phyloP scores from a whole-genome alignment of 2,888 invertebrate genomes.

The Rugalucina vietnamica region DNA sequence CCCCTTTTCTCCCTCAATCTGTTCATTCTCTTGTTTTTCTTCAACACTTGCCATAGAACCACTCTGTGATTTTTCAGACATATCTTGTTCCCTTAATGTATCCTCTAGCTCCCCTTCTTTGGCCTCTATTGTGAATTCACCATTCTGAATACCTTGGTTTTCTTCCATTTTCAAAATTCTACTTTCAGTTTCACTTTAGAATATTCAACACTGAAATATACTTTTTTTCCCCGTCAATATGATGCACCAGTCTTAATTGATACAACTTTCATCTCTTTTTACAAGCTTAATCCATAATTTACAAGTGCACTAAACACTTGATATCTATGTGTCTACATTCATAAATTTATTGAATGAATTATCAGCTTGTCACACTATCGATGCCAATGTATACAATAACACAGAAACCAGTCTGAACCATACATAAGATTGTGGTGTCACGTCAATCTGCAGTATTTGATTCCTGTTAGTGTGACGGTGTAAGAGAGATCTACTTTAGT shows the following conservation, averaged over 20 bases:
- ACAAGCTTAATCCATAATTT: neutral
- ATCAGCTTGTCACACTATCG: neutral
- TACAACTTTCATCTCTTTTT: neutral
- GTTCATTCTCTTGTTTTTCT: conserved; percentile 23
- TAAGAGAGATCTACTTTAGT: too few species aligned
- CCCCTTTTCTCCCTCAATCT: neutral
- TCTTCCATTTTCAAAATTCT: conserved; percentile 41
- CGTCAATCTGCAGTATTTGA: neutral
- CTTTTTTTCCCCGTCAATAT: too few species aligned
- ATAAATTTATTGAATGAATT: neutral
- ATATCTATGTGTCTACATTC: neutral
- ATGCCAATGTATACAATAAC: neutral
- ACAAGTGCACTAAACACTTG: neutral
- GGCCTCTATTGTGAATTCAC: conserved; percentile 32
- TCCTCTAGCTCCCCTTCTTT: conserved; percentile 29
- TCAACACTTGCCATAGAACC: neutral
- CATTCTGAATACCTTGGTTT: conserved; percentile 51
- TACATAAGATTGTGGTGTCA: neutral
- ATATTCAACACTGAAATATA: neutral
- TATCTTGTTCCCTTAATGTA: conserved; percentile 4
- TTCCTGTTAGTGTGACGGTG: neutral
- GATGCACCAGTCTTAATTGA: neutral
- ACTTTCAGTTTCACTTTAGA: conserved; percentile 4
- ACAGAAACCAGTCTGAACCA: neutral
- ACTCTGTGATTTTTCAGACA: neutral